These are phyloP conservation scores for Eupeodes corollae DNA, from an alignment of 1,140 invertebrate species.

Conservation along the genomic window DNA sequence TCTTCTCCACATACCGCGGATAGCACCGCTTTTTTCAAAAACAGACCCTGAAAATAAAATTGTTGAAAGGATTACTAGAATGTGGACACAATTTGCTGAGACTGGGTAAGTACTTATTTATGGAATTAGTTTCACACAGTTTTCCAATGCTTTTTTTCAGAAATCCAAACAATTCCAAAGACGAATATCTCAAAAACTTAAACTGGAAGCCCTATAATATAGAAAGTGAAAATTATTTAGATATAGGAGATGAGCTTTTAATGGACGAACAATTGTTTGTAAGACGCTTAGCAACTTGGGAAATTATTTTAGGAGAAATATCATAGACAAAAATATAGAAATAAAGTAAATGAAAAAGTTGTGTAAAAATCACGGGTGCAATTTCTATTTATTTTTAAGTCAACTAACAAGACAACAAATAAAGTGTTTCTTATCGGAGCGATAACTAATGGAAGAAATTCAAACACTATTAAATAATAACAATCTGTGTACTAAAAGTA, in stretches of 20 bases:
- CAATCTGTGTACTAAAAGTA: too few relatives aligned
- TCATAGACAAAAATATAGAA: too few relatives aligned
- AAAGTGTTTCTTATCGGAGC: too few relatives aligned
- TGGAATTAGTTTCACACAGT: background rate
- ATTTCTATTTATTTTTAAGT: too few relatives aligned
- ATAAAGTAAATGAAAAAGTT: too few relatives aligned
- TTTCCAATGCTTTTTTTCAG: too few relatives aligned
- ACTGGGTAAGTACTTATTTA: slow-evolving; percentile 34
- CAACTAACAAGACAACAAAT: too few relatives aligned
- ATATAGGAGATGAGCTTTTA: background rate
- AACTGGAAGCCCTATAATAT: background rate
- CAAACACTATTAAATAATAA: too few relatives aligned
- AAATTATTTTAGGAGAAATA: background rate
- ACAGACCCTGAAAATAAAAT: slow-evolving; percentile 38
- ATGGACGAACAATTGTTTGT: background rate
- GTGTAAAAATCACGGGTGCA: too few relatives aligned
- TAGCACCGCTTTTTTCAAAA: slow-evolving; percentile 34
- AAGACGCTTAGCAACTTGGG: background rate
- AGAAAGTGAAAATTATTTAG: background rate
- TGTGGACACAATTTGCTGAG: slow-evolving; percentile 41
- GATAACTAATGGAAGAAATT: too few relatives aligned
- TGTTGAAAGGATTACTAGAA: slow-evolving; percentile 39
- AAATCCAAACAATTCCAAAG: too few relatives aligned
- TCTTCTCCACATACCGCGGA: slow-evolving; percentile 40
- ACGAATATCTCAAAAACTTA: too few relatives aligned